phyloP scores from a whole-genome alignment of 2,113 vertebrate genomes.

The Hydrolagus affinis region DNA sequence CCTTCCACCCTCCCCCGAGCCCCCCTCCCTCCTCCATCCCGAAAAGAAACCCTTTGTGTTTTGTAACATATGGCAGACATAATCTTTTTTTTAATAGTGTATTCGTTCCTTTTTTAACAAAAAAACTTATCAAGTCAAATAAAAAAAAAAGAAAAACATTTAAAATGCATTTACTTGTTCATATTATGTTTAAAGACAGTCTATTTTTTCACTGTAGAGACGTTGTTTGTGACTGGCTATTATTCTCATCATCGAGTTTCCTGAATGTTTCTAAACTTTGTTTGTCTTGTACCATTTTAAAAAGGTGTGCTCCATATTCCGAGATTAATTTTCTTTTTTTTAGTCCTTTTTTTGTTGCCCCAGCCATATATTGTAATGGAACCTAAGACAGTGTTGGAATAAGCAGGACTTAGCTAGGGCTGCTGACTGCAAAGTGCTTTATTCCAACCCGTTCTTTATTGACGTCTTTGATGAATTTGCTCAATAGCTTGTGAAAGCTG shows the following conservation, averaged over 20 bases:
- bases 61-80: constrained; percentile 47
- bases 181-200: constrained; percentile 88
- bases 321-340: constrained; percentile 36
- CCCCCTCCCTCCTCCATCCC: too few relatives aligned
- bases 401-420: constrained; percentile 9
- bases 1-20: too few relatives aligned
- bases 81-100: constrained; percentile 56
- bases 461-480: constrained; percentile 38
- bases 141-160: constrained; percentile 47
- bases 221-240: constrained; percentile 57
- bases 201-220: constrained; percentile 93
- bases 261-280: constrained; percentile 25
- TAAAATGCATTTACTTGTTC: constrained; percentile 65
- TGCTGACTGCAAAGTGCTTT: constrained; percentile 14
- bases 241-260: constrained; percentile 35
- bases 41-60: constrained; percentile 20
- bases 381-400: constrained; percentile 23
- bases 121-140: constrained; percentile 45
- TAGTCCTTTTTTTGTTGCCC: constrained; percentile 1
- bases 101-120: constrained; percentile 46
- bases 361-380: background rate
- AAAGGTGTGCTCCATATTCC: constrained; percentile 34
- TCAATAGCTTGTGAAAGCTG: constrained; percentile 47
- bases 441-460: constrained; percentile 26
- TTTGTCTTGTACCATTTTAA: constrained; percentile 46